A percentile compares a stretch with the other conserved stretches of the same genome.
These are phyloP conservation scores for Ypsolopha sequella DNA, from an alignment of 2,888 invertebrate genomes.

Conservation along the genomic window DNA sequence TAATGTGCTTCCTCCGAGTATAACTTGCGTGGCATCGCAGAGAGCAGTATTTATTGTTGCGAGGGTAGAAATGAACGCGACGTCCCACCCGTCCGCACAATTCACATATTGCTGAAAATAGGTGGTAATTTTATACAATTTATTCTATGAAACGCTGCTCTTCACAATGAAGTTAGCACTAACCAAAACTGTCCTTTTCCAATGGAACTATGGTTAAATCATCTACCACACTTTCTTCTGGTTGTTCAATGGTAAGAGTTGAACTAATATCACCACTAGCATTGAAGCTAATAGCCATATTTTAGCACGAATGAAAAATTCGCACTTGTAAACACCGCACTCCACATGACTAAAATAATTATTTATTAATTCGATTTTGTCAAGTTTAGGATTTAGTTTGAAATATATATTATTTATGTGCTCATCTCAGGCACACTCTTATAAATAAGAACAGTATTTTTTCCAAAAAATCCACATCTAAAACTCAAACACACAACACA, in stretches of 20 bases:
- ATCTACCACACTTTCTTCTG: slow-evolving; percentile 43
- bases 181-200: slow-evolving; percentile 91
- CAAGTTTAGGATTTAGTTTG: not conserved
- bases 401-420: not conserved
- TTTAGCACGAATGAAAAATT: slow-evolving; percentile 29
- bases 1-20: slow-evolving; percentile 33
- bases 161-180: slow-evolving; percentile 27
- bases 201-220: slow-evolving; percentile 90
- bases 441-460: no score
- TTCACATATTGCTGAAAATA: slow-evolving; percentile 53
- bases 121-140: slow-evolving; percentile 1
- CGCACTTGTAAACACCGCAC: slow-evolving; percentile 40
- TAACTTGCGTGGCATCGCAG: slow-evolving; percentile 43
- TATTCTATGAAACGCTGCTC: slow-evolving; percentile 3
- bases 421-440: no score
- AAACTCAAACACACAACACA: no score
- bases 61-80: slow-evolving; percentile 45
- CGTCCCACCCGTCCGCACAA: slow-evolving; percentile 55
- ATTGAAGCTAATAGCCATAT: slow-evolving; percentile 51
- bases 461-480: no score
- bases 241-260: slow-evolving; percentile 20
- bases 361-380: not conserved
- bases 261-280: slow-evolving; percentile 30
- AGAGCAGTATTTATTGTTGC: slow-evolving; percentile 55
- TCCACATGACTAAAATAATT: slow-evolving; percentile 39